Evolutionary conservation across 2,888 invertebrate genomes (phyloP).

Genomic region (Cantharis nigra): DNA sequence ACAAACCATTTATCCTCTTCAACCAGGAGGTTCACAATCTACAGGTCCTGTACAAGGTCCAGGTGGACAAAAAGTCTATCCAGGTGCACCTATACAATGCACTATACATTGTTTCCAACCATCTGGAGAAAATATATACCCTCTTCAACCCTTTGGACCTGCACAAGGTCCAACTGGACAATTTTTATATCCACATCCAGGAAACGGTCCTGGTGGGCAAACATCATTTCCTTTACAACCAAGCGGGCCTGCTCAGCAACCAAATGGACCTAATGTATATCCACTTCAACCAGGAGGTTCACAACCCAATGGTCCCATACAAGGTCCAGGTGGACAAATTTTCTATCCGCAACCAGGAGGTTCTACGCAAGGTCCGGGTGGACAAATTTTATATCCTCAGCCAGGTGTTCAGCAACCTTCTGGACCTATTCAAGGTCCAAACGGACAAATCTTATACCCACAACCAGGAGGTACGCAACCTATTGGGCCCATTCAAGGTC

Average conservation of each 20-base stretch:
- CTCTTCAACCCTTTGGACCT: neutral
- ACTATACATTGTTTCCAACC: constrained; percentile 11
- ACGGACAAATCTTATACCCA: constrained; percentile 12
- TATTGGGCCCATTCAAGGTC: neutral
- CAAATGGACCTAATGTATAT: neutral
- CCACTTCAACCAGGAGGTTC: neutral
- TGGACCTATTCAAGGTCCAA: constrained; percentile 2
- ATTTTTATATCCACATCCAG: neutral
- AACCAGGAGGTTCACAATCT: neutral
- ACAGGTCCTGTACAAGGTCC: neutral
- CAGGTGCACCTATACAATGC: neutral
- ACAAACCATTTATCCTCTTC: constrained; percentile 2
- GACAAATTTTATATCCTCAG: neutral
- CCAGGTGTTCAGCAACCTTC: neutral
- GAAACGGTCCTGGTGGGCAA: neutral
- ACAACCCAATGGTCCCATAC: neutral
- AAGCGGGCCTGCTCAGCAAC: constrained; percentile 5
- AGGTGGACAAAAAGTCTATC: neutral
- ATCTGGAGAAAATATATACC: constrained; percentile 9
- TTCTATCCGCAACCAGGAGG: neutral
- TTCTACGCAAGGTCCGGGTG: neutral
- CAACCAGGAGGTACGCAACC: neutral
- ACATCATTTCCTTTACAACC: neutral
- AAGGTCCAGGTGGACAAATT: constrained; percentile 15
- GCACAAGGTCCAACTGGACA: neutral